phyloP scores from a whole-genome alignment of 2,888 invertebrate species.

The Cheilosia pagana region DNA sequence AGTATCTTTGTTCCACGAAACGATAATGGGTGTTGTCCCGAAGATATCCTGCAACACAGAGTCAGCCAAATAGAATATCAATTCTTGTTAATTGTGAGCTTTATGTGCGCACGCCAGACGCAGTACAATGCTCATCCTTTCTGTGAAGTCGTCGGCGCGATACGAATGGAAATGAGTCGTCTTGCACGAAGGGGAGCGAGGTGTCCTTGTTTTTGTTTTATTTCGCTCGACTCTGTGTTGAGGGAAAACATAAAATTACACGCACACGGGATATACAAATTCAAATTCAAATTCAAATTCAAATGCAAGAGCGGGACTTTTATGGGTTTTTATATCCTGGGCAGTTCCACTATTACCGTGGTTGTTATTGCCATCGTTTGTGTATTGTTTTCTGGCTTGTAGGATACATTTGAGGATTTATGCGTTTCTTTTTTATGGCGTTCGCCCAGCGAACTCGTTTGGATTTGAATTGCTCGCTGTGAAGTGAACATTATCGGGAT shows the following conservation, averaged over 20 bases:
- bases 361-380: conserved; percentile 28
- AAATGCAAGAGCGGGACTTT: conserved; percentile 59
- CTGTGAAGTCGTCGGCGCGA: conserved; percentile 12
- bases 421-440: conserved; percentile 63
- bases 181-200: conserved; percentile 5
- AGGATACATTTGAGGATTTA: conserved; percentile 61
- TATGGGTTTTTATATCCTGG: conserved; percentile 64
- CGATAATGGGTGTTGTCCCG: conserved; percentile 50
- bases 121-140: not conserved
- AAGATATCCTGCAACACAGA: conserved; percentile 50
- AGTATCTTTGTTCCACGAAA: conserved; percentile 20
- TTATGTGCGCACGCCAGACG: conserved; percentile 47
- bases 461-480: conserved; percentile 49
- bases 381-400: conserved; percentile 58
- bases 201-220: conserved; percentile 4
- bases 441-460: conserved; percentile 43
- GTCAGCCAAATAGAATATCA: conserved; percentile 72
- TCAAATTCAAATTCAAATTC: conserved; percentile 17
- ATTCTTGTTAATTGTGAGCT: conserved; percentile 72
- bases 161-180: conserved; percentile 55
- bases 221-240: conserved; percentile 20
- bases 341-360: conserved; percentile 8
- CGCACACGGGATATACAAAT: conserved; percentile 48
- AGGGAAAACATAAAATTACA: conserved; percentile 64
- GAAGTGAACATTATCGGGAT: conserved; percentile 50